Conservation (phyloP, 2,888 invertebrate genomes). For the Netelia inedita region DNA sequence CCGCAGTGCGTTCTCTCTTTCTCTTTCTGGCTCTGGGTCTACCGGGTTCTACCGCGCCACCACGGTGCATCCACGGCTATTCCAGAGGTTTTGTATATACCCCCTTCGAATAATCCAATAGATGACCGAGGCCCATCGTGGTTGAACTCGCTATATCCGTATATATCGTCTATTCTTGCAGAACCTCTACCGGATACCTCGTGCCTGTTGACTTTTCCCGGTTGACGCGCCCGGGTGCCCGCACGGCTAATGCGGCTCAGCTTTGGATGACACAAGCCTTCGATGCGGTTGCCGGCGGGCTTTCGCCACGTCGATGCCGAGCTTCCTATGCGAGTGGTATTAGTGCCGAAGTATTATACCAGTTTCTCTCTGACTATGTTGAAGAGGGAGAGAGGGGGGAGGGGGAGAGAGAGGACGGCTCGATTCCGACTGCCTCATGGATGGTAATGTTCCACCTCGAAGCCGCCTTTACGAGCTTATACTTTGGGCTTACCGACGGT, state of each 20-base stretch:
- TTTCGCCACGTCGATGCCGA: conserved; percentile 47
- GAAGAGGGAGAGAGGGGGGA: conserved; percentile 7
- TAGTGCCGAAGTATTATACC: conserved; percentile 44
- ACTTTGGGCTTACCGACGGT: conserved; percentile 24
- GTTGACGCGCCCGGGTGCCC: conserved; percentile 38
- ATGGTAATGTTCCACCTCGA: conserved; percentile 14
- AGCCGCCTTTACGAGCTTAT: conserved; percentile 20
- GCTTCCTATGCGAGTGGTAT: conserved; percentile 40
- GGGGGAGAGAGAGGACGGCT: conserved; percentile 34
- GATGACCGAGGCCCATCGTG: conserved; percentile 74
- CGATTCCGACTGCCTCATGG: neutral
- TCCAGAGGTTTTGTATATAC: conserved; percentile 70
- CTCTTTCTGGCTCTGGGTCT: conserved; percentile 1
- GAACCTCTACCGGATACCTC: conserved; percentile 25
- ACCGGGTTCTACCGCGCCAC: conserved; percentile 13
- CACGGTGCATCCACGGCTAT: conserved; percentile 20
- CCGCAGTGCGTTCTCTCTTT: conserved; percentile 75
- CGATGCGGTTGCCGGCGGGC: conserved; percentile 16
- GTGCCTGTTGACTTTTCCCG: conserved; percentile 26
- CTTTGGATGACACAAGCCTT: conserved; percentile 62
- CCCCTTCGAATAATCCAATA: conserved; percentile 84
- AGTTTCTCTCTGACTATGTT: conserved; percentile 26
- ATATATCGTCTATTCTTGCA: conserved; percentile 42
- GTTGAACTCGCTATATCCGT: conserved; percentile 66
- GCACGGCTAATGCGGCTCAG: conserved; percentile 49